Evolutionary conservation across 2,797 vertebrate species (phyloP).

Genomic region (Loriculus beryllinus): DNA sequence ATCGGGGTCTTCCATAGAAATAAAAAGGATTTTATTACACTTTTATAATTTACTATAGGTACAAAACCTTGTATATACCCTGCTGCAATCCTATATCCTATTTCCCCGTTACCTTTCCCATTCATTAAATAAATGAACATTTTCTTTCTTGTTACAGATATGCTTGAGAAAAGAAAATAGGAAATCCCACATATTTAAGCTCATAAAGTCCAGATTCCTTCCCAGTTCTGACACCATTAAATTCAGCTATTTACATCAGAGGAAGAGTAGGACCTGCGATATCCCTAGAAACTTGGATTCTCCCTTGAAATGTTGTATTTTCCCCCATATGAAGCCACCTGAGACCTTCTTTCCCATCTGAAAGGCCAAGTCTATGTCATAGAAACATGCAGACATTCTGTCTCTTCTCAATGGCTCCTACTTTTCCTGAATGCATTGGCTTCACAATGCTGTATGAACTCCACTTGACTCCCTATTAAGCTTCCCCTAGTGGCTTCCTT

Average conservation of each 20-base stretch:
- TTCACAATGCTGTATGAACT: neutral
- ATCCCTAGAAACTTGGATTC: neutral
- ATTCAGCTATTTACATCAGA: neutral
- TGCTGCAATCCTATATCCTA: neutral
- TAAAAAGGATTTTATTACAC: neutral
- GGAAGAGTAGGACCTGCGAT: neutral
- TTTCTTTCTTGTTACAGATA: neutral
- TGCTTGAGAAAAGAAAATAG: neutral
- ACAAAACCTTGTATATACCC: neutral
- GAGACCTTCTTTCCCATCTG: neutral
- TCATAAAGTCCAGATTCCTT: neutral
- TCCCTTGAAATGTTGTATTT: neutral
- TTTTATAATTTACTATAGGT: neutral
- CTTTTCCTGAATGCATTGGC: neutral
- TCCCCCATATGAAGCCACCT: neutral
- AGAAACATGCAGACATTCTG: neutral
- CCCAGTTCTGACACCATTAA: neutral
- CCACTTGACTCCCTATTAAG: neutral
- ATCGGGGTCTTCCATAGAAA: neutral
- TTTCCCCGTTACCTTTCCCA: neutral
- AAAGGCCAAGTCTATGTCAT: neutral
- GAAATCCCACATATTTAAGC: neutral
- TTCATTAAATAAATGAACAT: neutral
- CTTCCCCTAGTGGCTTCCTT: neutral
- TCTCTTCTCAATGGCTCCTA: neutral